Evolutionary conservation across 2,888 invertebrate genomes (phyloP), one percentile per base, ranked within the genome.

Genomic region (Macroteleia sp.): DNA sequence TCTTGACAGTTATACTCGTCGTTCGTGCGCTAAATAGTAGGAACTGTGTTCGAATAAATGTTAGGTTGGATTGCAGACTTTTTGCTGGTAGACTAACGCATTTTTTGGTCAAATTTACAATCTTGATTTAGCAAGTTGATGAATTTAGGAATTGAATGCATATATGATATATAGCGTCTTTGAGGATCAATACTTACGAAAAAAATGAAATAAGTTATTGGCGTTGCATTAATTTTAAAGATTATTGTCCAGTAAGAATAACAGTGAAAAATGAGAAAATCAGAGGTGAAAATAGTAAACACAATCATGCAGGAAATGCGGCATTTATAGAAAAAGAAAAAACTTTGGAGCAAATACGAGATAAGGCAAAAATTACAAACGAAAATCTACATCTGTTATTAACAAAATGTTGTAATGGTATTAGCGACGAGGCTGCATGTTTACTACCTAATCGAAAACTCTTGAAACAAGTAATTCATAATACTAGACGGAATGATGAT

Each of bases 231-330:
- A 22, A 54, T 8, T 54, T n/a, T 14, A 6, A 25, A 1, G 12
- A 20, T 16, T 3, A 39, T 22, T 54, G 54, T 54, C 3, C 39
- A n/a, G 54, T 54, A 12, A 34, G 54, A 3, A 4, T 54, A 20
- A 17, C 36, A 1, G 36, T 34, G 2, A 10, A 22, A 54, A 25
- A 54, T 12, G 39, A 54, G 2, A n/a, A 36, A 14, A 39, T 54
- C 10, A 16, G 1, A 16, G 6, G 12, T 5, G 2, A 54, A 8
- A 54, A 39, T 6, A 10, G 22, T 1, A 20, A 14, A 9, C 54
- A 54, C 16, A 54, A 54, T 8, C 54, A 54, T 28, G 17, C 17
- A 3, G 54, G 39, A 6, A 54, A 54, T 54, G 39, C 39, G 10
- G 39, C 39, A 16, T 25, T 9, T n/a, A 9, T 54, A 1, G 54